These are phyloP conservation scores for Frankliniella fusca DNA, from an alignment of 2,888 invertebrate species.

Conservation along the genomic window DNA sequence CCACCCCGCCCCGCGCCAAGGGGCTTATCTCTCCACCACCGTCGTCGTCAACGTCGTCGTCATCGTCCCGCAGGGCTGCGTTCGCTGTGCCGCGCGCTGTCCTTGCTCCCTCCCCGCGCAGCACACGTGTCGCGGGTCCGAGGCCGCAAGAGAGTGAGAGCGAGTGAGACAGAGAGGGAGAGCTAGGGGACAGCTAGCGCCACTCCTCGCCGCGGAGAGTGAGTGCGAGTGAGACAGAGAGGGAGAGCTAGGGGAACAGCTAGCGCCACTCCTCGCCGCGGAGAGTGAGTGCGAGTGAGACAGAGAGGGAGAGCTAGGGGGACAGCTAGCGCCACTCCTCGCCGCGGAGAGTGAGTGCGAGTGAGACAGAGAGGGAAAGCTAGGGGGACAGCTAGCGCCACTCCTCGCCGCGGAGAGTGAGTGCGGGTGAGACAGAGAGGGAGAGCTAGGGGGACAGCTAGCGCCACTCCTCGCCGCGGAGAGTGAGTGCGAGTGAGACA, in stretches of 20 bases:
- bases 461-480: neutral
- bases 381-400: too few species aligned
- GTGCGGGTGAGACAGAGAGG: too few species aligned
- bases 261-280: too few species aligned
- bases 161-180: too few species aligned
- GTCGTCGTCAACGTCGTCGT: conserved; percentile 8
- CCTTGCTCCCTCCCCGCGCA: neutral
- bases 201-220: neutral
- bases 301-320: too few species aligned
- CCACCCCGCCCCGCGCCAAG: neutral
- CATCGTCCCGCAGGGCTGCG: neutral
- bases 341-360: neutral
- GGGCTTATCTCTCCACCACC: neutral
- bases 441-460: too few species aligned
- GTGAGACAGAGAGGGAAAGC: too few species aligned
- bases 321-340: too few species aligned
- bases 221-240: too few species aligned
- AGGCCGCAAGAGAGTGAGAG: neutral
- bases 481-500: neutral
- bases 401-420: neutral
- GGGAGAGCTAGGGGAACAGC: too few species aligned
- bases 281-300: neutral
- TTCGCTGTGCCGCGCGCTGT: neutral
- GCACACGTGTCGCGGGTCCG: neutral
- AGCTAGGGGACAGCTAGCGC: too few species aligned